phyloP scores from a whole-genome alignment of 2,113 vertebrate genomes.

The Saguinus midas region DNA sequence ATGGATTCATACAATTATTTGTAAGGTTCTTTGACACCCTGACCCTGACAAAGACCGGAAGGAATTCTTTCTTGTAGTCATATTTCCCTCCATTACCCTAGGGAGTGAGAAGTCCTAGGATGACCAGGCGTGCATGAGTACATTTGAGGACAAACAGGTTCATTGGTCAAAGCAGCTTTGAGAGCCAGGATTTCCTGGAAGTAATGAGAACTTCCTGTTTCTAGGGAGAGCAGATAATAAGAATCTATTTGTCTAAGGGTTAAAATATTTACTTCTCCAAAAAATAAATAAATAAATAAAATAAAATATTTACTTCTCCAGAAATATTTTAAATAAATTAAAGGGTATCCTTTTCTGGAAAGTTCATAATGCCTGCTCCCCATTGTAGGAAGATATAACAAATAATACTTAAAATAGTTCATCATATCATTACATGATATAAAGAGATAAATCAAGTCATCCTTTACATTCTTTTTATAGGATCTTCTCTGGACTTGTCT shows the following conservation, averaged over 20 bases:
- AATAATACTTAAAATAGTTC: not conserved
- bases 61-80: not conserved
- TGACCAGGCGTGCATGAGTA: fast-evolving
- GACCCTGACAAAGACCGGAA: not conserved
- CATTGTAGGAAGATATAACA: fast-evolving
- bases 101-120: not conserved
- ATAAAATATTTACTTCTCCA: not conserved
- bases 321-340: not conserved
- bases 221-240: not conserved
- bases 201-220: not conserved
- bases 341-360: not conserved
- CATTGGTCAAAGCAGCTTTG: no score
- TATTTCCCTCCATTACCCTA: not conserved
- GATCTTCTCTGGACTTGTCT: not conserved
- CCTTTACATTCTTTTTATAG: not conserved
- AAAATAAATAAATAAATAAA: not conserved
- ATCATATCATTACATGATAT: fast-evolving
- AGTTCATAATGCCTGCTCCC: not conserved
- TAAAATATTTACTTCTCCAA: not conserved
- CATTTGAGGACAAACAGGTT: not conserved
- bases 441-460: not conserved
- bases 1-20: not conserved
- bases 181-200: not conserved
- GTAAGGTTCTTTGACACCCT: not conserved
- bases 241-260: not conserved